Evolutionary conservation across 2,888 invertebrate genomes (phyloP), one percentile per base, ranked within the genome.

Genomic region (Tholera decimalis): DNA sequence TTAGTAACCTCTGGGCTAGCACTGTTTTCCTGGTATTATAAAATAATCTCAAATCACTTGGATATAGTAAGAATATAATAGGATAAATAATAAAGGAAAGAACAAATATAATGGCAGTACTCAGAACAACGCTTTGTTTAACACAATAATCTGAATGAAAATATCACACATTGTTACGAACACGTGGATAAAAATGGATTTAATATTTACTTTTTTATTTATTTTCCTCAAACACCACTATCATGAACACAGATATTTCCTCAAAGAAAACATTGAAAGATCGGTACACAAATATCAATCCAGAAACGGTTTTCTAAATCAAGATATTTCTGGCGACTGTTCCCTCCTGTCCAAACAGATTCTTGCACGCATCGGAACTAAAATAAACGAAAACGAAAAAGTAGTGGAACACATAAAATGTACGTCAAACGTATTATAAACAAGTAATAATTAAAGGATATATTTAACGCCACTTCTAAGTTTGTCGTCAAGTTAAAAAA

Each of bases 401-500:
- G 83, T 80, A 81, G 76, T 74, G 61, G 53, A 77, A 80, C 75
- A 83, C 78, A 82, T 83, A 84, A 87, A 85, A 87, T 84, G 83
- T 77, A 83, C 84, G 84, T 86, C 88, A 86, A 83, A 86, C 80
- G 85, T 83, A 82, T 79, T 83, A 85, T 86, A 88, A 90, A 91
- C 88, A 88, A 86, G 86, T 80, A 79, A 85, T 89, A 86, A 89
- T 89, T 88, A 88, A 84, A 67, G 85, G 76, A 84, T 85, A 88
- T 86, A 87, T 89, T 88, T 83, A 84, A 85, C 79, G 81, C 81
- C 80, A 85, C 88, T 85, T 86, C 87, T 82, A 88, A 90, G 87
- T 92, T 91, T 93, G 93, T 92, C 92, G 87, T 92, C 91, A 83
- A 86, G 82, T 87, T 88, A 90, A 91, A 92, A 92, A 91, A 91